These are phyloP conservation scores for Charanyca ferruginea DNA, from an alignment of 2,888 invertebrate species.

Conservation along the genomic window DNA sequence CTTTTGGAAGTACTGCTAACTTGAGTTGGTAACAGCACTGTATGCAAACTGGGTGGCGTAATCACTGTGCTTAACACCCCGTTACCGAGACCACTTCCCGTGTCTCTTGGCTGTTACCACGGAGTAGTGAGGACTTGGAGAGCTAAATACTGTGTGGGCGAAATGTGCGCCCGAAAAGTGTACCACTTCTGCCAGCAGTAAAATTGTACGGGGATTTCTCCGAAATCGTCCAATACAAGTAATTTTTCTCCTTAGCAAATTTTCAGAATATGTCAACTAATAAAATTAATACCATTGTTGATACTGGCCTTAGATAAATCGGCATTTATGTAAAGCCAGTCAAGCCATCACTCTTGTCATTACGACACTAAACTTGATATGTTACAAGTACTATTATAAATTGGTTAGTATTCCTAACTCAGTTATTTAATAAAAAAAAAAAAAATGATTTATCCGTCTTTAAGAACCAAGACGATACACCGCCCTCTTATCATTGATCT, in stretches of 20 bases:
- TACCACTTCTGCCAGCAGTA: background rate
- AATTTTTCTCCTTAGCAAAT: no score
- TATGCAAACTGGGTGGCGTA: slow-evolving; percentile 68
- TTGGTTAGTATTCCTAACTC: background rate
- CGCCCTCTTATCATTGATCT: background rate
- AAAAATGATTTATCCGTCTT: background rate
- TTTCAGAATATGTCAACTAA: no score
- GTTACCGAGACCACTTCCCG: slow-evolving; percentile 66
- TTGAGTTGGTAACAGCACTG: slow-evolving; percentile 56
- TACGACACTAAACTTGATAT: no score
- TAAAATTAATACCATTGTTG: background rate
- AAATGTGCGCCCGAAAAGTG: background rate
- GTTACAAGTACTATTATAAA: no score
- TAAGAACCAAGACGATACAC: background rate
- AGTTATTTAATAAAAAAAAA: no score
- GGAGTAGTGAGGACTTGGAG: slow-evolving; percentile 19
- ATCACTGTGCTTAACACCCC: slow-evolving; percentile 72
- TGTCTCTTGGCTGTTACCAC: slow-evolving; percentile 52
- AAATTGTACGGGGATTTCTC: background rate
- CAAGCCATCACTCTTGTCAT: no score
- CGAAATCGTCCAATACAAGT: no score
- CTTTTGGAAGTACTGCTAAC: slow-evolving; percentile 51
- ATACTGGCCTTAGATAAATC: no score
- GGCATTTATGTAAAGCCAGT: no score
- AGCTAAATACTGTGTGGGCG: background rate